These are phyloP conservation scores for Leucophora obtusa DNA, from an alignment of 2,888 invertebrate genomes.

Conservation along the genomic window DNA sequence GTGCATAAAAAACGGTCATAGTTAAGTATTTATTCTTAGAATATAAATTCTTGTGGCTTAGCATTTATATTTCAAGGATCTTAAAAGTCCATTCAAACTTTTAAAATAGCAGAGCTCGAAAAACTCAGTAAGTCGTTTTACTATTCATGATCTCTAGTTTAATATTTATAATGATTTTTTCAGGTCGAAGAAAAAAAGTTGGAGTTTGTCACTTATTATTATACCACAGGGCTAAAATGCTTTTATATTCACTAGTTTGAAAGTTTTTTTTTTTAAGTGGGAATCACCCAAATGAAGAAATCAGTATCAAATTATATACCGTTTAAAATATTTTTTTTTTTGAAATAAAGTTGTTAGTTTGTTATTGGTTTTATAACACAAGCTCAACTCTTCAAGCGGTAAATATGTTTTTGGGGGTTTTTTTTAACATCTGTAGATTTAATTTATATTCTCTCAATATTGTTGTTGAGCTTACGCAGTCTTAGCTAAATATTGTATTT, in stretches of 20 bases:
- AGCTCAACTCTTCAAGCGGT: neutral
- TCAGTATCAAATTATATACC: neutral
- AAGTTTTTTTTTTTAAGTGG: neutral
- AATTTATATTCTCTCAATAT: neutral
- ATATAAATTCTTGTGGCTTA: too few species aligned
- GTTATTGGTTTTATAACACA: neutral
- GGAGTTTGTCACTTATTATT: too few species aligned
- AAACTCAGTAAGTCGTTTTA: too few species aligned
- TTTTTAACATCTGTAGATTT: neutral
- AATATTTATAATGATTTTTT: too few species aligned
- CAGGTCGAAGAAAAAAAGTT: too few species aligned
- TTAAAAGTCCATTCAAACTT: too few species aligned
- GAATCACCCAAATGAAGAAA: conserved; percentile 20
- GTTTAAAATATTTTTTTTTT: neutral
- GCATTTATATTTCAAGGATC: too few species aligned
- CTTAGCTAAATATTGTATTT: neutral
- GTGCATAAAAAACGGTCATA: too few species aligned
- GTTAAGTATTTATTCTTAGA: too few species aligned
- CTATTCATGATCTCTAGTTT: too few species aligned
- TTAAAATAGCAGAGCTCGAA: too few species aligned
- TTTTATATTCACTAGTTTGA: neutral
- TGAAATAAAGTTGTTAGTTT: neutral
- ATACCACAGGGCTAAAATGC: neutral
- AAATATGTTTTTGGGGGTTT: neutral
- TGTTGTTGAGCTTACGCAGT: neutral